phyloP scores from a whole-genome alignment of 2,888 invertebrate genomes.

The Abrostola triplasia region DNA sequence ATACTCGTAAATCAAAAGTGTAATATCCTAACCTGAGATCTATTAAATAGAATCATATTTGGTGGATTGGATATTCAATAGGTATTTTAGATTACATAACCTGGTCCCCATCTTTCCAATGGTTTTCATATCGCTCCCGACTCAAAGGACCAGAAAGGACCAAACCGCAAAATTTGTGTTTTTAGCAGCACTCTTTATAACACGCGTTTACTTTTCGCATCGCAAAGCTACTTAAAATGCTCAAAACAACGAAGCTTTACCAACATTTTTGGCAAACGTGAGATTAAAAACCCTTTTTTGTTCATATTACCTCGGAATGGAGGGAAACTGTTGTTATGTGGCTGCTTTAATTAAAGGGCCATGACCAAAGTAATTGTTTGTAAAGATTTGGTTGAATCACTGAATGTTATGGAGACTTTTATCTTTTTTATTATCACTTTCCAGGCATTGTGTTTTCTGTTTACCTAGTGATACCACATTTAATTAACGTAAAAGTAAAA shows the following conservation, averaged over 20 bases:
- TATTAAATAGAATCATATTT: too few species aligned
- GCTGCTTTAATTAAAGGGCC: slow-evolving; percentile 27
- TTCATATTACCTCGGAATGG: slow-evolving; percentile 20
- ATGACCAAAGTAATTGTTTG: slow-evolving; percentile 20
- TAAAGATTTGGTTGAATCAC: background rate
- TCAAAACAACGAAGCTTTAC: slow-evolving; percentile 42
- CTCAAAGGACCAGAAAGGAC: slow-evolving; percentile 15
- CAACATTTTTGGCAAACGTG: slow-evolving; percentile 23
- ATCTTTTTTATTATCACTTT: too few species aligned
- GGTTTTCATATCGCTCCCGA: background rate
- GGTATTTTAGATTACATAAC: background rate
- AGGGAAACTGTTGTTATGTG: slow-evolving; percentile 21
- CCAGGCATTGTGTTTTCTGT: too few species aligned
- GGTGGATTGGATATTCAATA: background rate
- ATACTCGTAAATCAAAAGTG: too few species aligned
- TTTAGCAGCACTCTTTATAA: slow-evolving; percentile 25
- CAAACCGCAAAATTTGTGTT: slow-evolving; percentile 31
- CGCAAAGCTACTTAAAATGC: slow-evolving; percentile 30
- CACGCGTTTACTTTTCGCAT: slow-evolving; percentile 43
- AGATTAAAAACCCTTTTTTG: slow-evolving; percentile 38
- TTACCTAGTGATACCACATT: background rate
- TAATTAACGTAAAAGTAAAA: slow-evolving; percentile 9
- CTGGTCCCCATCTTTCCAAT: background rate
- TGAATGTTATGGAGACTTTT: too few species aligned
- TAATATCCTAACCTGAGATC: too few species aligned